A percentile compares a stretch with the other conserved stretches of the same genome.
These are phyloP conservation scores for Pollenia angustigena DNA, from an alignment of 2,888 invertebrate species.

Conservation along the genomic window DNA sequence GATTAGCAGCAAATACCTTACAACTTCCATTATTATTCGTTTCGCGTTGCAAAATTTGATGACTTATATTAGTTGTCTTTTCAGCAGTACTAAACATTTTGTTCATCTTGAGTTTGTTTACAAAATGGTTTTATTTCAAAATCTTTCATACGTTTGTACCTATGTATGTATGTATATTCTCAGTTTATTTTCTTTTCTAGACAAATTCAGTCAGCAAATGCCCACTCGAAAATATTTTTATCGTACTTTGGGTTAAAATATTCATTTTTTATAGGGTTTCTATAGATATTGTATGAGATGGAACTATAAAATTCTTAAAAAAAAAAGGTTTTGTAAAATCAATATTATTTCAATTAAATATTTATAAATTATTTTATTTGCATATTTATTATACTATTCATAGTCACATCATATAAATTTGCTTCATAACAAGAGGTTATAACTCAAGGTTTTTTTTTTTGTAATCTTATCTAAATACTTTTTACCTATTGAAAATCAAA, in stretches of 20 bases:
- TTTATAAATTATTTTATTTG: no score
- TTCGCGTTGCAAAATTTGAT: slow-evolving; percentile 75
- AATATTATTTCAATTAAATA: no score
- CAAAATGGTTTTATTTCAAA: slow-evolving; percentile 2
- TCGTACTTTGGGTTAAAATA: slow-evolving; percentile 29
- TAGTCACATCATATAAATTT: no score
- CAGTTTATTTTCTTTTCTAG: neutral
- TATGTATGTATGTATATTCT: neutral
- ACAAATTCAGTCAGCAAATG: slow-evolving; percentile 27
- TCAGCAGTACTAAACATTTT: slow-evolving; percentile 74
- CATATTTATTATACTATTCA: no score
- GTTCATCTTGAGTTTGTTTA: slow-evolving; percentile 27
- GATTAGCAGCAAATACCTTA: slow-evolving; percentile 76
- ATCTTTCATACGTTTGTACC: neutral
- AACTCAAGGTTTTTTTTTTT: no score
- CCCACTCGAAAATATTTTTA: slow-evolving; percentile 27
- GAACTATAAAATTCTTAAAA: no score
- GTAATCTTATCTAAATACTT: no score
- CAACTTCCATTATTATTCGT: slow-evolving; percentile 70
- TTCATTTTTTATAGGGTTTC: slow-evolving; percentile 29
- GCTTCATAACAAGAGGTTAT: no score
- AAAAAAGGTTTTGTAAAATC: no score
- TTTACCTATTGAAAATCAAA: no score
- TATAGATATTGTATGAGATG: no score
- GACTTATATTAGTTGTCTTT: slow-evolving; percentile 70